Evolutionary conservation across 1,140 invertebrate species (phyloP).

Genomic region (Zaprionus inermis): DNA sequence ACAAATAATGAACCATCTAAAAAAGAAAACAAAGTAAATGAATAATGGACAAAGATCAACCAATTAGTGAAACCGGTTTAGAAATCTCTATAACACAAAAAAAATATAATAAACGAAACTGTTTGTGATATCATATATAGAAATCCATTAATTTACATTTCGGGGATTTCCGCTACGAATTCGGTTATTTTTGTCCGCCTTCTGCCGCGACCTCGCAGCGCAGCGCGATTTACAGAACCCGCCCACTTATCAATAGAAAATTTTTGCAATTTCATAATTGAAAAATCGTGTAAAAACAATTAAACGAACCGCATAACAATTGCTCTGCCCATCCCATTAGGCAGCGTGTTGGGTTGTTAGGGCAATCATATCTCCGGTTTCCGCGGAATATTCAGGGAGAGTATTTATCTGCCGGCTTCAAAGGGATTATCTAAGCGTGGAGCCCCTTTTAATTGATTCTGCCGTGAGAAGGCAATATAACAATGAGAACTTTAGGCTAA

Average conservation of each 20-base stretch:
- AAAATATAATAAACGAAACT: constrained; percentile 33
- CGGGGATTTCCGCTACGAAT: constrained; percentile 68
- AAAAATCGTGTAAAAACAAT: constrained; percentile 72
- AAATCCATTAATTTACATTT: constrained; percentile 79
- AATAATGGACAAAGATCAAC: constrained; percentile 58
- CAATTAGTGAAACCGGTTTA: constrained; percentile 67
- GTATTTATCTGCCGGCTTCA: neutral
- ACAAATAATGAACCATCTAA: constrained; percentile 1
- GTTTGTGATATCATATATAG: constrained; percentile 50
- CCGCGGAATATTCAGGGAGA: neutral
- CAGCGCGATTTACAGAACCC: neutral
- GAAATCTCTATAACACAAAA: constrained; percentile 31
- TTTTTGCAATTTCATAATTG: constrained; percentile 65
- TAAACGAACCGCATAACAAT: constrained; percentile 46
- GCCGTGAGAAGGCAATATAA: constrained; percentile 44
- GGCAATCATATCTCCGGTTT: constrained; percentile 9
- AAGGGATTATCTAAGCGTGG: constrained; percentile 2
- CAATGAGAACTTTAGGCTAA: constrained; percentile 30
- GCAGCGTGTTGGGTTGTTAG: constrained; percentile 26
- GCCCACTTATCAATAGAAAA: constrained; percentile 30
- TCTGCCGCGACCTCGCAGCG: neutral
- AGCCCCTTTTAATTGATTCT: constrained; percentile 11
- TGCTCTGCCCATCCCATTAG: neutral
- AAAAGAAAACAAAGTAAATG: constrained; percentile 35
- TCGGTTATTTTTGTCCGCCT: constrained; percentile 16